Conservation (phyloP, 35 echinoderm and acorn worm species). For the Strongylocentrotus purpuratus region DNA sequence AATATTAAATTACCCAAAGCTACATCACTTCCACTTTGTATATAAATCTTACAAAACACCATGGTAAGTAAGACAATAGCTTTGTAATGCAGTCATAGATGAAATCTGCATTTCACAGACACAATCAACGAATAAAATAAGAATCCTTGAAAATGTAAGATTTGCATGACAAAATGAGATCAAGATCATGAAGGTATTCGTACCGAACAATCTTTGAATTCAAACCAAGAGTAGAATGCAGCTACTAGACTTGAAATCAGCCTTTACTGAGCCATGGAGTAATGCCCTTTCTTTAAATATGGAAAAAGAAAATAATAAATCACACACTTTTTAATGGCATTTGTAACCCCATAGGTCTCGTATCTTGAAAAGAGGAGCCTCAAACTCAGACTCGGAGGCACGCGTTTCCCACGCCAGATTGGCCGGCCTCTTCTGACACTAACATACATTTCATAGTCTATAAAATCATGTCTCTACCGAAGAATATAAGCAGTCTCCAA, state of each 20-base stretch:
- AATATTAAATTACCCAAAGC: background rate
- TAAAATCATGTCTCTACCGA: background rate
- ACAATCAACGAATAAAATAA: background rate
- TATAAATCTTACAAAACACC: background rate
- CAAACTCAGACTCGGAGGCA: background rate
- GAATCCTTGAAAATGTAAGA: background rate
- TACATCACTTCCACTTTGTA: background rate
- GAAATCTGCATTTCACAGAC: background rate
- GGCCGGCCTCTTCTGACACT: background rate
- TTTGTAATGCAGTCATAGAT: background rate
- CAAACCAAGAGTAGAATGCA: background rate
- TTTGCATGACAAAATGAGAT: background rate
- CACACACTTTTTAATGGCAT: constrained; percentile 22
- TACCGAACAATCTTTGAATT: background rate
- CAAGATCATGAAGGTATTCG: background rate
- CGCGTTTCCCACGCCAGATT: background rate
- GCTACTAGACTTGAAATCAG: background rate
- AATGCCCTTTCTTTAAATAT: constrained; percentile 40
- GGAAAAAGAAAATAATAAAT: constrained; percentile 24
- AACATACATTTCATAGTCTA: background rate
- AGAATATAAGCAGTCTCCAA: background rate
- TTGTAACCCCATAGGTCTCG: background rate
- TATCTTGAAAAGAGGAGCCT: background rate
- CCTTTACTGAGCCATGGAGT: background rate
- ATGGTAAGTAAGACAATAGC: background rate